phyloP scores from a whole-genome alignment of 2,797 vertebrate species.

The Phalloptychus januarius region DNA sequence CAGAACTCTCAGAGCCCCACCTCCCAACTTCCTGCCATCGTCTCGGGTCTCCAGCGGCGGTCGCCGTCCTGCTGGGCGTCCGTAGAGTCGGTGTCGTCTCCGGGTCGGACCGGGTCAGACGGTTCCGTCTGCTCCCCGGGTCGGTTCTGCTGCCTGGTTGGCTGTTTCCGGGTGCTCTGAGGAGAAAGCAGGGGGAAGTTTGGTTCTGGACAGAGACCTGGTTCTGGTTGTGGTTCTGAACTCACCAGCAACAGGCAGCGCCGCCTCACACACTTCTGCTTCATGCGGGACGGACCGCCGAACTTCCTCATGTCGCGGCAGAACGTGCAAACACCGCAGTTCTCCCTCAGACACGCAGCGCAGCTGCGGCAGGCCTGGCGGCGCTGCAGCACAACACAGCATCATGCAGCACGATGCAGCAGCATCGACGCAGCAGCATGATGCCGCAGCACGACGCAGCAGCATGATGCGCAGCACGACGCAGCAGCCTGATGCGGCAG shows the following conservation, averaged over 20 bases:
- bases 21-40: not conserved
- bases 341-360: not conserved
- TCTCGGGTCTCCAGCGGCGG: not conserved
- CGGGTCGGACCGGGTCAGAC: not conserved
- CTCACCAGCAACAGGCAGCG: constrained; percentile 6
- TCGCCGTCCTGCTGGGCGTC: not conserved
- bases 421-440: not conserved
- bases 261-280: constrained; percentile 14
- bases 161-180: not conserved
- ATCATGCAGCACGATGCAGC: not conserved
- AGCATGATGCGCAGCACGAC: too few relatives aligned
- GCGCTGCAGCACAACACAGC: not conserved
- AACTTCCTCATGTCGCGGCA: constrained; percentile 23
- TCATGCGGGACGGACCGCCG: not conserved
- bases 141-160: not conserved
- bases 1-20: not conserved
- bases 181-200: not conserved
- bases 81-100: not conserved
- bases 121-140: not conserved
- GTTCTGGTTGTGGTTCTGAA: not conserved
- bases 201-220: not conserved
- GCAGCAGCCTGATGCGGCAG: too few relatives aligned
- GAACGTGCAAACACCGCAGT: constrained; percentile 1
- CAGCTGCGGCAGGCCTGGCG: not conserved
- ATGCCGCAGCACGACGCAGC: not conserved